phyloP scores from a whole-genome alignment of 2,888 invertebrate genomes.

The Eristalis pertinax region DNA sequence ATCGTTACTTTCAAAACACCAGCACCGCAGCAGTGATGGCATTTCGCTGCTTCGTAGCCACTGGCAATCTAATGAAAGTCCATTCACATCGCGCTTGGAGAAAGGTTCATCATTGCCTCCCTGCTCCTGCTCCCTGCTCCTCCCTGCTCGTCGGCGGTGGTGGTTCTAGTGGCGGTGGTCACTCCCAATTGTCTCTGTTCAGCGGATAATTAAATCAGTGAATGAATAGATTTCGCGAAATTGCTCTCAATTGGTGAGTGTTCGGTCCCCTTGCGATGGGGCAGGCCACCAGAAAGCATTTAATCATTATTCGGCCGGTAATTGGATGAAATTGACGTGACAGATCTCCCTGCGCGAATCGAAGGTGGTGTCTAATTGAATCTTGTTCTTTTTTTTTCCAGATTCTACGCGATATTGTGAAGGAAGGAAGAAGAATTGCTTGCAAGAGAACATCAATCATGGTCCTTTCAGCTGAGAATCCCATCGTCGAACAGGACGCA shows the following conservation, averaged over 20 bases:
- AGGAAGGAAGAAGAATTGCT: neutral
- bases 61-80: conserved; percentile 38
- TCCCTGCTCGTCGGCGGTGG: neutral
- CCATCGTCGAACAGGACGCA: conserved; percentile 6
- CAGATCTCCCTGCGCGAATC: conserved; percentile 26
- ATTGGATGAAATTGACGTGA: conserved; percentile 43
- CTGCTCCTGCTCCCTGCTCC: too few species aligned
- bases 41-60: neutral
- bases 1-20: neutral
- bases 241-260: conserved; percentile 57
- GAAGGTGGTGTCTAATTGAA: neutral
- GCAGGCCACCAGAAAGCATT: conserved; percentile 24
- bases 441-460: neutral
- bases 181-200: neutral
- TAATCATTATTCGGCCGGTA: conserved; percentile 61
- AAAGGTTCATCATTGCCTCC: neutral
- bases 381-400: neutral
- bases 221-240: conserved; percentile 56
- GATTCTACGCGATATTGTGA: neutral
- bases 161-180: neutral
- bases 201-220: conserved; percentile 59
- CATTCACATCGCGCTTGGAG: conserved; percentile 36
- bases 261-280: neutral
- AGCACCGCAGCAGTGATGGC: neutral
- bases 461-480: conserved; percentile 56